phyloP scores from a whole-genome alignment of 2,113 vertebrate genomes.

The Prionailurus viverrinus region DNA sequence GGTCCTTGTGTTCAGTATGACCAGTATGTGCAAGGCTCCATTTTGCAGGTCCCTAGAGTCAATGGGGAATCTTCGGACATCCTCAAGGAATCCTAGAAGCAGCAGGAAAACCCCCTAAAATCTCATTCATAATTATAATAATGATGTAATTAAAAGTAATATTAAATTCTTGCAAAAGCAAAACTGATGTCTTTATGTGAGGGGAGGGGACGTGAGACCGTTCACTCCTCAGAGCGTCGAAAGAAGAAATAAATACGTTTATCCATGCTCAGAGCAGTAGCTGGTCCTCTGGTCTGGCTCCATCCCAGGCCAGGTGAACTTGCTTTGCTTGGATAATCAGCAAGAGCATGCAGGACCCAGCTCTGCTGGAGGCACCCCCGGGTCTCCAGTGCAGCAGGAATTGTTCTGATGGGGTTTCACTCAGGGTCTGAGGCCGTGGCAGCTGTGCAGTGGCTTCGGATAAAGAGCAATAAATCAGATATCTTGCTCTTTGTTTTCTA shows the following conservation, averaged over 20 bases:
- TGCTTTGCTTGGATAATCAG: too few relatives aligned
- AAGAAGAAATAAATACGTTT: not conserved
- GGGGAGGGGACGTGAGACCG: not conserved
- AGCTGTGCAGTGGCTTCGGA: too few relatives aligned
- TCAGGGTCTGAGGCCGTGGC: not conserved
- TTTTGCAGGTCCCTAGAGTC: not conserved
- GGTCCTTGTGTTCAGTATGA: too few relatives aligned
- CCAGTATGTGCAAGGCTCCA: not conserved
- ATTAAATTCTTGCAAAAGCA: not conserved
- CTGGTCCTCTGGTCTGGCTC: not conserved
- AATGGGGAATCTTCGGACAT: not conserved
- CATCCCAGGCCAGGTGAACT: not conserved
- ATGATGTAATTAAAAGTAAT: not conserved
- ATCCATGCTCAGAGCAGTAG: not conserved
- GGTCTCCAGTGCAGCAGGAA: too few relatives aligned
- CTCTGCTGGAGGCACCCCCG: accelerated
- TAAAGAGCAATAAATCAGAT: not conserved
- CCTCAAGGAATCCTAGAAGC: not conserved
- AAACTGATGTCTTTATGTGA: not conserved
- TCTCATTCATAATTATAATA: conserved; percentile 2
- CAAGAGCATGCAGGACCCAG: accelerated
- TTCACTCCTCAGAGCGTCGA: not conserved
- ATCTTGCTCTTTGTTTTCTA: not conserved
- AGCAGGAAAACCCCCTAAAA: not conserved
- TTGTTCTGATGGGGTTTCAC: not conserved